phyloP scores from a whole-genome alignment of 2,888 invertebrate genomes.

The Hanleya hanleyi region DNA sequence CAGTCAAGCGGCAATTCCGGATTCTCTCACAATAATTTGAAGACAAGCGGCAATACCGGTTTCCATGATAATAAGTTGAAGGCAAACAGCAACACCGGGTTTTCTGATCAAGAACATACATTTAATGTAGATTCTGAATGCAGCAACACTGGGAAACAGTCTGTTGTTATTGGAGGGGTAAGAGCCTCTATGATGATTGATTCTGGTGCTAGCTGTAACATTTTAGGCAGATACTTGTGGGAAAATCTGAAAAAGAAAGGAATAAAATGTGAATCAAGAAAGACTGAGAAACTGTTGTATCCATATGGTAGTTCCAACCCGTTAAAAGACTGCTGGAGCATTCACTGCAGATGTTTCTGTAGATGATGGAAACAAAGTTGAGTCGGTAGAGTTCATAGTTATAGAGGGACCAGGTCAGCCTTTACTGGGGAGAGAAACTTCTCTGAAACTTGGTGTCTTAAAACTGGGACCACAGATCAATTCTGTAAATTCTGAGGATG shows the following conservation, averaged over 20 bases:
- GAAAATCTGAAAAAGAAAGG: slow-evolving; percentile 18
- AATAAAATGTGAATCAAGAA: slow-evolving; percentile 22
- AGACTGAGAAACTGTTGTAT: slow-evolving; percentile 20
- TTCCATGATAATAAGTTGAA: no score
- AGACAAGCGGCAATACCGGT: no score
- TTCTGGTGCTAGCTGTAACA: slow-evolving; percentile 28
- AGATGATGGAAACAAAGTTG: not conserved
- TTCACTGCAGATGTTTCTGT: slow-evolving; percentile 21
- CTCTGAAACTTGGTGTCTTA: not conserved
- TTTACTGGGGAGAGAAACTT: slow-evolving; percentile 5
- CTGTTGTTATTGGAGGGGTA: slow-evolving; percentile 11
- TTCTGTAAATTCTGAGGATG: not conserved
- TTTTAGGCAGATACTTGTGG: slow-evolving; percentile 22
- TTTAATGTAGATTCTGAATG: not conserved
- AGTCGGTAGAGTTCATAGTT: slow-evolving; percentile 22
- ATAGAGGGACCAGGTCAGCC: slow-evolving; percentile 18
- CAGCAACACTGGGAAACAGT: not conserved
- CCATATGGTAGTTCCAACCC: slow-evolving; percentile 30
- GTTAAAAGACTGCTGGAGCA: not conserved
- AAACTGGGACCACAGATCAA: not conserved
- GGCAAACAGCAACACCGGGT: no score
- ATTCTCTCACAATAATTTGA: no score
- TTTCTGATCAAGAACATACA: no score
- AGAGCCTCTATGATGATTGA: slow-evolving; percentile 23
- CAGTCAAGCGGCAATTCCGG: no score